Conservation (phyloP, 2,888 invertebrate genomes). For the Leptopilina syphax region DNA sequence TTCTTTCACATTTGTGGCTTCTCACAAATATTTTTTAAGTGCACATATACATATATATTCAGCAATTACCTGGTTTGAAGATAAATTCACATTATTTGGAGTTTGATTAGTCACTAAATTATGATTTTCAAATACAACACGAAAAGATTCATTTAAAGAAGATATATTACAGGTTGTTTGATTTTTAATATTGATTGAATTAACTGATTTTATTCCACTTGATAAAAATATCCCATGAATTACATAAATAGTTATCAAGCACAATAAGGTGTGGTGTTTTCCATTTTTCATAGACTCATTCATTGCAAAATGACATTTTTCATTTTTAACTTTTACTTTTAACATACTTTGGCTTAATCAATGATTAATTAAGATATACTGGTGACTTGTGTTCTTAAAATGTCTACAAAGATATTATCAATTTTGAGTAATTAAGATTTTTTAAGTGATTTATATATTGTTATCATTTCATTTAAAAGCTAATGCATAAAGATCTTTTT, state of each 20-base stretch:
- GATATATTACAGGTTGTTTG: neutral
- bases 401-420: too few relatives aligned
- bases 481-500: too few relatives aligned
- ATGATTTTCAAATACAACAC: neutral
- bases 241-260: slow-evolving; percentile 10
- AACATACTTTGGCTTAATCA: too few relatives aligned
- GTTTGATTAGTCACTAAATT: neutral
- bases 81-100: slow-evolving; percentile 1
- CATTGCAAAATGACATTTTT: neutral
- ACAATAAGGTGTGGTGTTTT: slow-evolving; percentile 12
- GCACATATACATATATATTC: too few relatives aligned
- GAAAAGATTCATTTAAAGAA: neutral
- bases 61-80: neutral
- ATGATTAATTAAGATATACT: too few relatives aligned
- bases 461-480: too few relatives aligned
- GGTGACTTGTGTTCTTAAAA: too few relatives aligned
- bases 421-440: too few relatives aligned
- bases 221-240: slow-evolving; percentile 7
- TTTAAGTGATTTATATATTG: too few relatives aligned
- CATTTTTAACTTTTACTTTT: neutral
- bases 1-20: too few relatives aligned
- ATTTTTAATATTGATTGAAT: neutral
- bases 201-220: neutral
- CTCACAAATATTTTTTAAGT: too few relatives aligned
- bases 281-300: neutral